phyloP scores from a whole-genome alignment of 2,113 vertebrate species.

The Ellobius talpinus region DNA sequence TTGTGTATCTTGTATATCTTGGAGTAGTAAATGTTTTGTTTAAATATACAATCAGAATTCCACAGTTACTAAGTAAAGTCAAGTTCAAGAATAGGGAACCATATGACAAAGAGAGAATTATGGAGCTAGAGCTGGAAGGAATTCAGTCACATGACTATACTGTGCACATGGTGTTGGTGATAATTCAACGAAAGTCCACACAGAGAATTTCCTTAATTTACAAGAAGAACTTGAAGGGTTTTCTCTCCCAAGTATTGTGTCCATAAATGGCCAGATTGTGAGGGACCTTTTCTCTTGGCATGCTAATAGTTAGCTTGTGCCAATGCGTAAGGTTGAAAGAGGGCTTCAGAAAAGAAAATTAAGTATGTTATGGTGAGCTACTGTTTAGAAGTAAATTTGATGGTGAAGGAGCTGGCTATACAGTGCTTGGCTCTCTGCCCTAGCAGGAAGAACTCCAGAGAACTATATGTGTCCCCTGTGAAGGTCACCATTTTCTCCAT shows the following conservation, averaged over 20 bases:
- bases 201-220: constrained; percentile 59
- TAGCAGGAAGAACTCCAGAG: background rate
- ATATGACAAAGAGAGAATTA: constrained; percentile 58
- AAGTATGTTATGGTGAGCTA: constrained; percentile 45
- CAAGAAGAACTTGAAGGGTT: constrained; percentile 54
- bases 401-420: background rate
- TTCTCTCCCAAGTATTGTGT: background rate
- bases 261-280: constrained; percentile 71
- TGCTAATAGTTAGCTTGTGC: constrained; percentile 58
- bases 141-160: constrained; percentile 33
- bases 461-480: background rate
- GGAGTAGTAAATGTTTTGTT: background rate
- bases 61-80: constrained; percentile 40
- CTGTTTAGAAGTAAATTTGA: constrained; percentile 44
- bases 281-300: constrained; percentile 44
- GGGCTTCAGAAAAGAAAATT: constrained; percentile 59
- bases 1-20: background rate
- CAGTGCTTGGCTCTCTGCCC: background rate
- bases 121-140: constrained; percentile 62
- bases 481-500: background rate
- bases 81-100: constrained; percentile 32
- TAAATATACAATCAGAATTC: background rate
- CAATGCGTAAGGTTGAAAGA: constrained; percentile 39
- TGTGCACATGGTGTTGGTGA: constrained; percentile 42
- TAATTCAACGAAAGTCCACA: constrained; percentile 66